Conservation (phyloP, 2,797 vertebrate genomes). For the Antrozous pallidus region DNA sequence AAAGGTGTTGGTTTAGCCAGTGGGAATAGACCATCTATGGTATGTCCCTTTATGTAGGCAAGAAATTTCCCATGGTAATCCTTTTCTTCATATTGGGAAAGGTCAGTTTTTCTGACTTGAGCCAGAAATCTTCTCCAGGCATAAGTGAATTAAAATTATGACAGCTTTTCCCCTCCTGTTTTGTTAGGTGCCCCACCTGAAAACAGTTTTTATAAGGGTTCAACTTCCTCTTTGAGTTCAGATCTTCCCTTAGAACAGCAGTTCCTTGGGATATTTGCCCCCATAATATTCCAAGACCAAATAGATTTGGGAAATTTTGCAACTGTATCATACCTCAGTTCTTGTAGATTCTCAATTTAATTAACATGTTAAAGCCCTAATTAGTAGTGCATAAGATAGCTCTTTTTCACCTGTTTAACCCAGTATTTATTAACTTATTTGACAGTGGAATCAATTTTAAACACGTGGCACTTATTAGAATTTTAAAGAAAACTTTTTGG, state of each 20-base stretch:
- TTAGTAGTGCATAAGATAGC: not conserved
- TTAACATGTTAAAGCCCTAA: slow-evolving; percentile 1
- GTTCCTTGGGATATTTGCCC: not conserved
- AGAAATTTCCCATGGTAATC: slow-evolving; percentile 6
- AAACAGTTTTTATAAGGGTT: not conserved
- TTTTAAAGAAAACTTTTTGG: slow-evolving; percentile 2
- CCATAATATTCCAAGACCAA: not conserved
- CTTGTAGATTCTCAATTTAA: not conserved
- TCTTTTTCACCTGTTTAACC: slow-evolving; percentile 35
- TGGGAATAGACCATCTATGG: slow-evolving; percentile 17
- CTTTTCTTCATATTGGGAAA: slow-evolving; percentile 31
- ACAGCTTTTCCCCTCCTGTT: not conserved
- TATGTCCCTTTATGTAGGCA: not conserved
- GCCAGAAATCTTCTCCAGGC: slow-evolving; percentile 23
- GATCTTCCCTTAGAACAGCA: not conserved
- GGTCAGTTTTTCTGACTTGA: slow-evolving; percentile 34
- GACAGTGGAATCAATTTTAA: slow-evolving; percentile 18
- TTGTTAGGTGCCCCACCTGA: not conserved
- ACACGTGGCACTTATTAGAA: not conserved
- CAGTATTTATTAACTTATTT: slow-evolving; percentile 21
- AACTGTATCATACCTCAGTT: not conserved
- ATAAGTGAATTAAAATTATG: slow-evolving; percentile 39
- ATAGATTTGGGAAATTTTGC: not conserved
- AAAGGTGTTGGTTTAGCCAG: not conserved
- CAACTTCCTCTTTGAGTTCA: not conserved